Evolutionary conservation across 2,888 invertebrate species (phyloP).

Genomic region (Junonia oenone): DNA sequence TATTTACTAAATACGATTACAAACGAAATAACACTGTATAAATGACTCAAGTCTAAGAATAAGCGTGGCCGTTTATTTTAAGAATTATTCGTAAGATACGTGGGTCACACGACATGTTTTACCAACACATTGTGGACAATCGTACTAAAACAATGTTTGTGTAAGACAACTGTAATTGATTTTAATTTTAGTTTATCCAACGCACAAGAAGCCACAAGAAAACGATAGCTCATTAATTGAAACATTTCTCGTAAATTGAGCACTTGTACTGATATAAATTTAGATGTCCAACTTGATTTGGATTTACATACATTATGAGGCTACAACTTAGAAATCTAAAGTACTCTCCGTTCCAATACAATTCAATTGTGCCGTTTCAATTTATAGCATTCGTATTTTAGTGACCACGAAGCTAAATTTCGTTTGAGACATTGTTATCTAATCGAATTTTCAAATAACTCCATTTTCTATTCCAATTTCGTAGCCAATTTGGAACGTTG

Average conservation of each 20-base stretch:
- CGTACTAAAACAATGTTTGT: too few relatives aligned
- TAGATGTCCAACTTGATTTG: background rate
- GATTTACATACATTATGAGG: background rate
- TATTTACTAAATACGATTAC: too few relatives aligned
- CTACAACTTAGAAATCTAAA: background rate
- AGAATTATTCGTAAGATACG: too few relatives aligned
- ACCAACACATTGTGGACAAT: too few relatives aligned
- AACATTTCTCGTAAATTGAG: background rate
- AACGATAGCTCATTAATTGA: too few relatives aligned
- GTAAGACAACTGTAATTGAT: too few relatives aligned
- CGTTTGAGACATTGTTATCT: slow-evolving; percentile 12
- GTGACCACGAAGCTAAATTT: slow-evolving; percentile 14
- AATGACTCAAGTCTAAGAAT: too few relatives aligned
- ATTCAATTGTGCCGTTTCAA: slow-evolving; percentile 4
- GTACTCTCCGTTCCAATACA: background rate
- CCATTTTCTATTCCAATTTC: slow-evolving; percentile 3
- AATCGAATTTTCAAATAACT: slow-evolving; percentile 7
- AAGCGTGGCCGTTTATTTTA: too few relatives aligned
- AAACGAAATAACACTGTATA: too few relatives aligned
- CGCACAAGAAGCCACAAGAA: too few relatives aligned
- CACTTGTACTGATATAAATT: background rate
- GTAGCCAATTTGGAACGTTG: slow-evolving; percentile 5
- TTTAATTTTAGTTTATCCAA: background rate
- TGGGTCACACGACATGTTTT: too few relatives aligned
- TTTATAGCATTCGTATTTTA: slow-evolving; percentile 8